Evolutionary conservation across 2,888 invertebrate species (phyloP), one percentile per base, ranked within the genome.

Genomic region (Elegia similella): DNA sequence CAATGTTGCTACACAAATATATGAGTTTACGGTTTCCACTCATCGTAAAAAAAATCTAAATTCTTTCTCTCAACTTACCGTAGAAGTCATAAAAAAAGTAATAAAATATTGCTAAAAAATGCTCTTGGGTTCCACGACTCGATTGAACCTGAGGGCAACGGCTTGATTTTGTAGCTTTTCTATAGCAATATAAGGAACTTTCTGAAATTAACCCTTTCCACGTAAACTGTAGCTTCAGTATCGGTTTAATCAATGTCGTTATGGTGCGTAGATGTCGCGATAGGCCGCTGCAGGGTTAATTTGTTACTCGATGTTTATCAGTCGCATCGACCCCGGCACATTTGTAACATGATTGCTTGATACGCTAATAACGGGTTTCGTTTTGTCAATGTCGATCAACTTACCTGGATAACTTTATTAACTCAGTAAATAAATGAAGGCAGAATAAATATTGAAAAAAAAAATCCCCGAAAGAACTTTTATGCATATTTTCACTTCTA

Each of bases 251-350:
- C 80, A 81, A 82, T 81, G 82, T 80, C 80, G 78, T 77, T 80
- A 78, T 70, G 70, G 71, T 63, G 69, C 67, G 75, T 78, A 75
- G 81, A 83, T 82, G 73, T 74, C 68, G 72, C 75, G 81, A 82
- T 84, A 83, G 74, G 73, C 66, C 62, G 67, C 66, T 61, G 60
- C 62, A 48, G 75, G 80, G 84, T 85, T 86, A 87, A 87, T 87
- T 87, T 86, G 86, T 84, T 76, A 80, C 81, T 68, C 67, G 75
- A 76, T 81, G 80, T 76, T 78, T 79, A 82, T 82, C 80, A 67
- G 68, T 54, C 68, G 67, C 71, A 72, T 74, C 76, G 75, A 68
- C 65, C 71, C 70, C 71, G 73, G 73, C 65, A 71, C 76, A 74
- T 78, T 76, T 78, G 76, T 77, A 66, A 80, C 80, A 76, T 71